Conservation (phyloP, 2,888 invertebrate genomes). For the Laothoe populi region DNA sequence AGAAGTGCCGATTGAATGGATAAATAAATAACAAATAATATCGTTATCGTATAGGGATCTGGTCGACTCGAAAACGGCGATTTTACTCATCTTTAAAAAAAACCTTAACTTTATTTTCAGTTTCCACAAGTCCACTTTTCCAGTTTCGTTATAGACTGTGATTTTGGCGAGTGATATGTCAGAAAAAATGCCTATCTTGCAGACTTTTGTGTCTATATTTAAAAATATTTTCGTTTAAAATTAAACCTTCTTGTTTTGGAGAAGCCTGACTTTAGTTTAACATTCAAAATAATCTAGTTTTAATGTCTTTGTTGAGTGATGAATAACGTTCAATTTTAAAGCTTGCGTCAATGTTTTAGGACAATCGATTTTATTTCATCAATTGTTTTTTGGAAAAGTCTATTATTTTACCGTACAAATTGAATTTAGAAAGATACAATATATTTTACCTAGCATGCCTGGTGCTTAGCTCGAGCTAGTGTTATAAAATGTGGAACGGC, state of each 20-base stretch:
- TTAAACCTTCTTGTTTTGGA: too few species aligned
- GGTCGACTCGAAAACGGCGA: constrained; percentile 27
- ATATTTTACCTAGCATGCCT: not conserved
- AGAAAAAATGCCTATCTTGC: too few species aligned
- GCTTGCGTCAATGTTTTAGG: not conserved
- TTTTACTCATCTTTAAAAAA: not conserved
- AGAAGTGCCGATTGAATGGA: constrained; percentile 57
- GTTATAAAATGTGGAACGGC: constrained; percentile 5
- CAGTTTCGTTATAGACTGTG: too few species aligned
- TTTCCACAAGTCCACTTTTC: too few species aligned
- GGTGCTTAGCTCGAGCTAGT: not conserved
- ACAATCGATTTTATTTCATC: not conserved
- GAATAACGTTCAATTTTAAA: not conserved
- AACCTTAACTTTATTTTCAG: too few species aligned
- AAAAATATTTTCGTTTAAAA: too few species aligned
- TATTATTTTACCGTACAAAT: not conserved
- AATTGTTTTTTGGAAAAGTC: not conserved
- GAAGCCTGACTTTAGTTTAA: too few species aligned
- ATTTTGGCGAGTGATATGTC: too few species aligned
- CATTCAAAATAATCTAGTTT: too few species aligned
- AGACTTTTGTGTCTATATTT: too few species aligned
- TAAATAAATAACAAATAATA: constrained; percentile 46
- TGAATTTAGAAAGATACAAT: not conserved
- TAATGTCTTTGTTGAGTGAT: too few species aligned
- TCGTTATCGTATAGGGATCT: constrained; percentile 24